Base-by-base conservation (phyloP, 2,797 vertebrate species). In the Micrastur ruficollis region DNA sequence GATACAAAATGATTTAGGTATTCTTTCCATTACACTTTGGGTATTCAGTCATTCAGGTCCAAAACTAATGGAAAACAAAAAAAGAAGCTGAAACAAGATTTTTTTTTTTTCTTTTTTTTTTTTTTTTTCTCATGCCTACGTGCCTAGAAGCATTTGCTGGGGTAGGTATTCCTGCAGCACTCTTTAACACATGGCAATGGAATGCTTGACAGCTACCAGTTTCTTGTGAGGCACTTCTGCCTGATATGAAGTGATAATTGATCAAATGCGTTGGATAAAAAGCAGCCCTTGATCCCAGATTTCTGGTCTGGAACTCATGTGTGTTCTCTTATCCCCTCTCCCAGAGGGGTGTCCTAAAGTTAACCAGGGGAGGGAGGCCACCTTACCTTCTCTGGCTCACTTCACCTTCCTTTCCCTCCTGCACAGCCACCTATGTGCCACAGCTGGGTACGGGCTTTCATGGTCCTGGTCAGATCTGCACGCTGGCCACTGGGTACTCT, bases 361-460 rank as follows among this genome's bases (percentile, higher is more conserved):
- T 11, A 61, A 9, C 18, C 26, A 58, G 44, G 46, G 40, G 32
- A 38, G 12, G 22, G 31, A 82, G 46, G 38, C 36, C 67, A 65
- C 67, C 17, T 92, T 74, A 19, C 5, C 59, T 49, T 34, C 29
- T 47, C 31, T 79, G 67, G 8, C n/a, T 75, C 40, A 2, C 6
- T 61, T 49, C 29, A 27, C 25, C 50, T 78, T 46, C 38, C 21
- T 5, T 31, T 62, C 14, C 23, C 38, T 50, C 32, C 61, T 55
- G 73, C 26, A 17, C 19, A 62, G 53, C 4, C 3, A 50, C 15
- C 55, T 58, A 10, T 0, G 3, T 75, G 38, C 46, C 22, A 2
- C 0, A 0, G 11, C 40, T 55, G 20, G 34, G 6, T 55, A n/a
- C 0, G 3, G 55, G 34, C 21, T 78, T 53, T 49, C 53, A 19